Evolutionary conservation across 2,888 invertebrate genomes (phyloP).

Genomic region (Yponomeuta malinellus): DNA sequence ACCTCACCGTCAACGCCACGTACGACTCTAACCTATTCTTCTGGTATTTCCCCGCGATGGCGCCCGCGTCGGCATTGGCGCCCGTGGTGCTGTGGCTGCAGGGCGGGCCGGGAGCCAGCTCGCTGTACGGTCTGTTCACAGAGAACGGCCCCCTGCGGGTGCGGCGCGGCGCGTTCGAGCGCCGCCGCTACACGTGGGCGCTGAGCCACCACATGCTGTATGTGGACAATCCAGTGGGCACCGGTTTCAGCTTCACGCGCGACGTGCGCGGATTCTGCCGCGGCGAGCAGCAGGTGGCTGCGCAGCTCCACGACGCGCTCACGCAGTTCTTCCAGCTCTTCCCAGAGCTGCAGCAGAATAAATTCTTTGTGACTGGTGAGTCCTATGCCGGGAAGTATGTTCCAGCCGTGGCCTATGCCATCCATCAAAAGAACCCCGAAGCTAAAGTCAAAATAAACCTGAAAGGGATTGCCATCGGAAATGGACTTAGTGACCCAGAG

Average conservation of each 20-base stretch:
- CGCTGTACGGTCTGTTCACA: conserved; percentile 86
- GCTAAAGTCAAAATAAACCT: conserved; percentile 82
- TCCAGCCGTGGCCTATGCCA: conserved; percentile 85
- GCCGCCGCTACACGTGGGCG: conserved; percentile 87
- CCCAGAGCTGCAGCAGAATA: conserved; percentile 81
- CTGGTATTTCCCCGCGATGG: conserved; percentile 91
- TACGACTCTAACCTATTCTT: conserved; percentile 91
- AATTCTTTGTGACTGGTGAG: conserved; percentile 93
- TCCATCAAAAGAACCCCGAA: conserved; percentile 79
- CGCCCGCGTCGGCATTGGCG: conserved; percentile 65
- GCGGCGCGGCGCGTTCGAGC: conserved; percentile 53
- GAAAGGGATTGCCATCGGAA: conserved; percentile 84
- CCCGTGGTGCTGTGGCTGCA: conserved; percentile 90
- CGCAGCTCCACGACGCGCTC: conserved; percentile 84
- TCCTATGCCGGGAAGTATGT: conserved; percentile 89
- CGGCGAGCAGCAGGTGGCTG: conserved; percentile 87
- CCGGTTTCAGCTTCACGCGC: conserved; percentile 93
- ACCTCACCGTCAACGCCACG: conserved; percentile 86
- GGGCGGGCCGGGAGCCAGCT: conserved; percentile 89
- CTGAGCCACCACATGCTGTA: conserved; percentile 87
- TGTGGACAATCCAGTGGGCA: conserved; percentile 95
- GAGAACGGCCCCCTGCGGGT: conserved; percentile 86
- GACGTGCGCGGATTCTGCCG: conserved; percentile 84
- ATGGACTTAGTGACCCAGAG: conserved; percentile 86
- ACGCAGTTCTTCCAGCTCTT: conserved; percentile 91